Percentiles rank a stretch among this genome's conserved stretches.
Evolutionary conservation across 2,888 invertebrate species (phyloP).

Genomic region (Vesta saturnalis): DNA sequence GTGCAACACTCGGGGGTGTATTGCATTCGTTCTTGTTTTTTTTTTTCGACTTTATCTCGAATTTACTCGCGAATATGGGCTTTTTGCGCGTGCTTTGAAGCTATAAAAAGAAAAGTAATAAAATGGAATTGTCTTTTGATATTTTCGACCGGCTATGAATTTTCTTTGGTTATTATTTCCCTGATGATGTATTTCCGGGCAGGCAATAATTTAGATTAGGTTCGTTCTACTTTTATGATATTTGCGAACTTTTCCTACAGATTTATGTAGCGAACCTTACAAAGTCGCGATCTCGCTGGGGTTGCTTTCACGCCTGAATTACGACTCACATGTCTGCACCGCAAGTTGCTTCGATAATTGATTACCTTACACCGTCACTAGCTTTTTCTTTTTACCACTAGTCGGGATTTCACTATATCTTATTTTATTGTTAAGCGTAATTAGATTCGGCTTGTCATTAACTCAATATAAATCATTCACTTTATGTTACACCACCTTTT

Average conservation of each 20-base stretch:
- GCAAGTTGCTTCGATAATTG: conserved; percentile 42
- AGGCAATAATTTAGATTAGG: conserved; percentile 38
- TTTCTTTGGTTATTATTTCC: conserved; percentile 39
- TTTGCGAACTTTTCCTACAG: conserved; percentile 33
- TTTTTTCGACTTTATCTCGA: conserved; percentile 35
- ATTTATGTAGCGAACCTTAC: conserved; percentile 39
- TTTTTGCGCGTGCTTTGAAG: conserved; percentile 45
- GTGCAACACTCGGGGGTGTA: conserved; percentile 30
- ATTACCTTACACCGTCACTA: conserved; percentile 40
- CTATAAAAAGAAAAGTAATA: conserved; percentile 47
- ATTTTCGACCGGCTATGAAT: conserved; percentile 40
- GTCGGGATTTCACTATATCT: conserved; percentile 31
- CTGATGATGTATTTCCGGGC: conserved; percentile 37
- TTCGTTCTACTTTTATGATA: conserved; percentile 38
- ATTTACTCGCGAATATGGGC: conserved; percentile 32
- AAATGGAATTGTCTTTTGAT: conserved; percentile 45
- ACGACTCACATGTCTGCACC: conserved; percentile 37
- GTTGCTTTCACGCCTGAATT: conserved; percentile 32
- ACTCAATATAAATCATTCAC: conserved; percentile 33
- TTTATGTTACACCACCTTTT: conserved; percentile 20
- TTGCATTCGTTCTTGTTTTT: conserved; percentile 37
- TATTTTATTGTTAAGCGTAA: conserved; percentile 38
- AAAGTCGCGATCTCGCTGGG: conserved; percentile 33
- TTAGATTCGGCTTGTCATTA: conserved; percentile 37
- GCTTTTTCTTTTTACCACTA: conserved; percentile 26